Percentiles rank a stretch among this genome's conserved stretches.
phyloP scores from a whole-genome alignment of 2,797 vertebrate genomes.

The Chromobotia macracanthus region DNA sequence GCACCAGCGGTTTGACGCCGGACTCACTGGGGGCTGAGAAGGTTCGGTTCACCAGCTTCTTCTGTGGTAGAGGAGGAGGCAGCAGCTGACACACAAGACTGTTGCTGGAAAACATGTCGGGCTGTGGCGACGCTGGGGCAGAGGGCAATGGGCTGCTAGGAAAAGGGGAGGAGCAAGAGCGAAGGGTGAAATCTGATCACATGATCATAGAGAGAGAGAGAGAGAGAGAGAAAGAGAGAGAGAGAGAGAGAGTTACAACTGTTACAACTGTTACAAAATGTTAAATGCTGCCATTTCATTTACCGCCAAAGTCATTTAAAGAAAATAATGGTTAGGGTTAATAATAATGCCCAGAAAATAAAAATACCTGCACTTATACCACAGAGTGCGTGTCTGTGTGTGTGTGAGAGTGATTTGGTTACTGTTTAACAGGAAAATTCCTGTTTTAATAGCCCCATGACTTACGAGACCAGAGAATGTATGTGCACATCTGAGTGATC shows the following conservation, averaged over 20 bases:
- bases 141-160: conserved; percentile 77
- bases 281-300: no score
- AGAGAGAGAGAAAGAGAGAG: no score
- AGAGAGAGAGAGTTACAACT: no score
- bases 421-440: conserved; percentile 53
- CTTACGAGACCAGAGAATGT: not conserved
- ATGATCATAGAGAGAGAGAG: conserved; percentile 54
- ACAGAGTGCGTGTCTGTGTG: conserved; percentile 19
- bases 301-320: no score
- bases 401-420: conserved; percentile 35
- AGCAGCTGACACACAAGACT: conserved; percentile 64
- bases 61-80: conserved; percentile 91
- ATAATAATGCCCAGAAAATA: no score
- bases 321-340: no score
- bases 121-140: conserved; percentile 74
- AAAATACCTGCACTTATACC: no score
- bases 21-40: conserved; percentile 87
- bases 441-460: conserved; percentile 48
- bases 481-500: no score
- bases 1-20: no score
- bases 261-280: no score
- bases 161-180: conserved; percentile 75
- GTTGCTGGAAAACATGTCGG: conserved; percentile 67
- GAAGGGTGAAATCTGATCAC: conserved; percentile 74
- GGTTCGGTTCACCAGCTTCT: conserved; percentile 90